phyloP scores from a whole-genome alignment of 2,888 invertebrate genomes.

The Xestia xanthographa region DNA sequence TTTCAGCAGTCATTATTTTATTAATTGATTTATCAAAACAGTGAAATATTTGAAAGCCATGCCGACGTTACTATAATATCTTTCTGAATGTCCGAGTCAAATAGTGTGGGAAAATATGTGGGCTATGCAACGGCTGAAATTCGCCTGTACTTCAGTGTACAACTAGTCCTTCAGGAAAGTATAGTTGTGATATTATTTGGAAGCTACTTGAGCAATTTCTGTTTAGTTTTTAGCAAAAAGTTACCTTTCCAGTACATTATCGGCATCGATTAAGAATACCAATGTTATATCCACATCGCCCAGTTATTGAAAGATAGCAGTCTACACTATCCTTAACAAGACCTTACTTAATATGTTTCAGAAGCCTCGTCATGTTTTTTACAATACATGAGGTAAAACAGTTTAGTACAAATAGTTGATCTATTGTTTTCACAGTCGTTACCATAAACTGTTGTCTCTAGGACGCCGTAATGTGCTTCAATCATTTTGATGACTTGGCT shows the following conservation, averaged over 20 bases:
- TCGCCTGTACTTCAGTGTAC: neutral
- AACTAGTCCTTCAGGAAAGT: neutral
- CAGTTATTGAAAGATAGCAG: neutral
- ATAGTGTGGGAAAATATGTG: neutral
- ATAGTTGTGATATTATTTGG: neutral
- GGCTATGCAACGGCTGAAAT: neutral
- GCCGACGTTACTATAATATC: too few relatives aligned
- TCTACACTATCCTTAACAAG: neutral
- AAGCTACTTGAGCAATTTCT: neutral
- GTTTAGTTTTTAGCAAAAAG: neutral
- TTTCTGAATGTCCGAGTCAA: neutral
- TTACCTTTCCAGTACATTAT: neutral
- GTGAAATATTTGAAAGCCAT: neutral
- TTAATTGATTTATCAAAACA: neutral
- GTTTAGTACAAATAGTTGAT: constrained; percentile 28
- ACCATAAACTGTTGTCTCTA: constrained; percentile 16
- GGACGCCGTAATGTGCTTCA: constrained; percentile 37
- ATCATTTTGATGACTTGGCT: constrained; percentile 45
- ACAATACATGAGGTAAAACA: constrained; percentile 16
- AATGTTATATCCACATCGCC: neutral
- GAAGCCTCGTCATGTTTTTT: neutral
- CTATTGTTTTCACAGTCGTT: constrained; percentile 40
- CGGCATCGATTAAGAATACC: neutral
- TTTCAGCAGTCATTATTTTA: too few relatives aligned
- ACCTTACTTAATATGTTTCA: neutral